phyloP scores from a whole-genome alignment of 2,113 vertebrate genomes.

The Trematomus loennbergii region DNA sequence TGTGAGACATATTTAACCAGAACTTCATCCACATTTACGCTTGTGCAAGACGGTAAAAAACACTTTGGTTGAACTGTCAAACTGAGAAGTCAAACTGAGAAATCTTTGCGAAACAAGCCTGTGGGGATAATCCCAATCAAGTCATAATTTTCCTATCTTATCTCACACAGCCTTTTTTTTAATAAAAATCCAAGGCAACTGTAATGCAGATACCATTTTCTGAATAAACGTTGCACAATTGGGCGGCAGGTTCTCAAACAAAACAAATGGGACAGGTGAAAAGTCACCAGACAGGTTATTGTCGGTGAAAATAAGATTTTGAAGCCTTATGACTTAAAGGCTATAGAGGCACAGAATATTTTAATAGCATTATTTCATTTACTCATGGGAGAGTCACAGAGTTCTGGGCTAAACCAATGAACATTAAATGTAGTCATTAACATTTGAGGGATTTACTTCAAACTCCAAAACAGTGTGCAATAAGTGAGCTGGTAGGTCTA shows the following conservation, averaged over 20 bases:
- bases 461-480: background rate
- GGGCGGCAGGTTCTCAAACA: background rate
- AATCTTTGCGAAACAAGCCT: no score
- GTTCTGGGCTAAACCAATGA: slow-evolving; percentile 5
- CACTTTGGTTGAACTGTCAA: background rate
- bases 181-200: background rate
- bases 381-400: background rate
- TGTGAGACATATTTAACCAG: background rate
- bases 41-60: background rate
- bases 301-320: background rate
- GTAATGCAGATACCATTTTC: background rate
- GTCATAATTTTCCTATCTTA: no score
- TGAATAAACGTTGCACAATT: background rate
- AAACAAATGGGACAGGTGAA: background rate
- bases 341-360: background rate
- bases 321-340: background rate
- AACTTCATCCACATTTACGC: background rate
- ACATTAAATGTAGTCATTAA: background rate
- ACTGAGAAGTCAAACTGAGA: no score
- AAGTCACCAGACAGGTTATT: background rate
- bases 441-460: background rate
- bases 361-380: slow-evolving; percentile 16
- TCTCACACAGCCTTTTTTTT: no score
- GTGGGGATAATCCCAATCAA: no score
- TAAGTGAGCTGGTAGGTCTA: background rate